Evolutionary conservation across 2,888 invertebrate species (phyloP).

Genomic region (Clistopyga incitator): DNA sequence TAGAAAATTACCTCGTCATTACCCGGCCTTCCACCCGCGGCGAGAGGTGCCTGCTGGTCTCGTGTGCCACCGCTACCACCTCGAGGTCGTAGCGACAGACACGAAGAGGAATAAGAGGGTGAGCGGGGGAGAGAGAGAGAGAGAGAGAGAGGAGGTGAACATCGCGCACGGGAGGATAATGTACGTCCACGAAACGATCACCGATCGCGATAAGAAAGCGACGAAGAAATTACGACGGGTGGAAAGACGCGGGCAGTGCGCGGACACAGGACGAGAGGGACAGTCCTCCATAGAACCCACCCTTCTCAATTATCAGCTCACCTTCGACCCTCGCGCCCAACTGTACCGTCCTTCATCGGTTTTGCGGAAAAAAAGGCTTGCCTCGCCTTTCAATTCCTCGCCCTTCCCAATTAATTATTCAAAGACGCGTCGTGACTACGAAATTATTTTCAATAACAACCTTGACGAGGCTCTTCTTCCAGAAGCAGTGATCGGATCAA

Average conservation of each 20-base stretch:
- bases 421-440: slow-evolving; percentile 36
- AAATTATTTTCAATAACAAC: slow-evolving; percentile 54
- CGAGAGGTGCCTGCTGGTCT: slow-evolving; percentile 8
- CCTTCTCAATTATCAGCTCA: slow-evolving; percentile 47
- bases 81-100: slow-evolving; percentile 44
- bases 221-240: slow-evolving; percentile 68
- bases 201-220: slow-evolving; percentile 65
- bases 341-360: slow-evolving; percentile 17
- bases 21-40: slow-evolving; percentile 67
- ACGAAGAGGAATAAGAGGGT: slow-evolving; percentile 41
- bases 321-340: not conserved
- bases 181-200: slow-evolving; percentile 65
- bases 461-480: slow-evolving; percentile 51
- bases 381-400: slow-evolving; percentile 23
- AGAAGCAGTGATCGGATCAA: slow-evolving; percentile 36
- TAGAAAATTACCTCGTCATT: slow-evolving; percentile 82
- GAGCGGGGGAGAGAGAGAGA: slow-evolving; percentile 68
- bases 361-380: slow-evolving; percentile 49
- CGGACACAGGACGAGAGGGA: slow-evolving; percentile 39
- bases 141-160: slow-evolving; percentile 56
- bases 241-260: slow-evolving; percentile 61
- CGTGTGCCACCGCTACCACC: slow-evolving; percentile 43
- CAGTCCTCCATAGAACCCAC: slow-evolving; percentile 30
- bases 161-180: slow-evolving; percentile 50
- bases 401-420: slow-evolving; percentile 58